phyloP scores from a whole-genome alignment of 2,113 vertebrate genomes.

The Ibidorhyncha struthersii region DNA sequence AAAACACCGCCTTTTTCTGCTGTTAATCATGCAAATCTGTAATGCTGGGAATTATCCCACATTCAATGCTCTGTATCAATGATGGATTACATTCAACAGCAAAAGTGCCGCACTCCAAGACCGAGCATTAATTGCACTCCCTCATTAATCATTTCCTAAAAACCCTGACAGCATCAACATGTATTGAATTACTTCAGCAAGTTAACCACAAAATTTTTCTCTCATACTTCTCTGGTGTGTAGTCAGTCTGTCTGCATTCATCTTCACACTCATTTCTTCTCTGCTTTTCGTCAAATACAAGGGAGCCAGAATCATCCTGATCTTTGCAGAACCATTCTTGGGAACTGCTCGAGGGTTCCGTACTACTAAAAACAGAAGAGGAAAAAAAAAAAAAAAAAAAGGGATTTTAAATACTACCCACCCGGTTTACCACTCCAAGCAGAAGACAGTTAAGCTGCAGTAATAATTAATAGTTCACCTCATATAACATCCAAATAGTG shows the following conservation, averaged over 20 bases:
- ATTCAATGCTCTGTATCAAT: not conserved
- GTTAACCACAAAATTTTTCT: not conserved
- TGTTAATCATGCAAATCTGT: not conserved
- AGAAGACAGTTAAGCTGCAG: not conserved
- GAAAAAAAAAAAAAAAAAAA: not conserved
- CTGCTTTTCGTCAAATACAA: conserved; percentile 2
- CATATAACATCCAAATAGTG: not conserved
- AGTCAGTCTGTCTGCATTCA: not conserved
- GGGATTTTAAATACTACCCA: not conserved
- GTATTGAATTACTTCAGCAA: not conserved
- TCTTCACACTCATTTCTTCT: not conserved
- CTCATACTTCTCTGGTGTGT: not conserved
- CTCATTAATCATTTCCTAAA: not conserved
- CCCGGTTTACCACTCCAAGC: not conserved
- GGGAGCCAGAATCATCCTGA: not conserved
- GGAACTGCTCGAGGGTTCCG: conserved; percentile 26
- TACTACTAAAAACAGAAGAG: not conserved
- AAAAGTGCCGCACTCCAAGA: not conserved
- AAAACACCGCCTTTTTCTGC: not conserved
- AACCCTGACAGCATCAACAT: not conserved
- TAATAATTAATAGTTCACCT: not conserved
- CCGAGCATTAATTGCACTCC: not conserved
- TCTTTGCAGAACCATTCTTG: conserved; percentile 23
- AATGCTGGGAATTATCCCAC: not conserved
- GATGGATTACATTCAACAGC: not conserved